These are phyloP conservation scores for Drosophila varians DNA, from an alignment of 1,140 invertebrate genomes.

Conservation along the genomic window DNA sequence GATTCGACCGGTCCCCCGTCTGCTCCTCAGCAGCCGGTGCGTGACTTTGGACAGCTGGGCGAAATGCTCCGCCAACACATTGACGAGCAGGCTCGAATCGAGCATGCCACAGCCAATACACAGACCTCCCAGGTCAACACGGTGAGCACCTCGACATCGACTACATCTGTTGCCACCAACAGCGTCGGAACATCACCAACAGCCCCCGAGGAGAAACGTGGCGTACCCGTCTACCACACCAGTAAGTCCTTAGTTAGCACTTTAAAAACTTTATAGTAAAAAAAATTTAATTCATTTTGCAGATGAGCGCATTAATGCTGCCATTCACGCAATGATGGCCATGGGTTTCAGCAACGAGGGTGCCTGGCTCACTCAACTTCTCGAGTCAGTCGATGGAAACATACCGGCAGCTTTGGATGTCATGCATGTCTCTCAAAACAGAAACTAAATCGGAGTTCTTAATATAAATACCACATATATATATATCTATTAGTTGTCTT, in stretches of 20 bases:
- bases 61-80: conserved; percentile 64
- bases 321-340: conserved; percentile 88
- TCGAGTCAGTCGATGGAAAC: conserved; percentile 87
- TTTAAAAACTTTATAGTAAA: background rate
- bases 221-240: conserved; percentile 56
- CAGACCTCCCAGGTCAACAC: conserved; percentile 59
- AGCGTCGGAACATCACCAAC: conserved; percentile 53
- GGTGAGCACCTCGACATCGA: conserved; percentile 62
- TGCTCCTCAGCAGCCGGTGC: conserved; percentile 23
- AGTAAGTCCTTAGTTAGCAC: conserved; percentile 29
- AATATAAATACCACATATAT: background rate
- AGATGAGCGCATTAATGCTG: conserved; percentile 86
- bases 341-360: conserved; percentile 94
- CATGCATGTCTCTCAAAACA: conserved; percentile 82
- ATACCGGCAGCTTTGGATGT: conserved; percentile 89
- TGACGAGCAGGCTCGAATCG: conserved; percentile 54
- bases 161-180: conserved; percentile 53
- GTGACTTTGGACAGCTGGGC: conserved; percentile 51
- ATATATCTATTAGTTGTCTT: conserved; percentile 23
- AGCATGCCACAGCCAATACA: conserved; percentile 56
- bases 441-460: conserved; percentile 38
- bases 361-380: conserved; percentile 85
- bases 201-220: conserved; percentile 54
- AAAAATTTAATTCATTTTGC: background rate
- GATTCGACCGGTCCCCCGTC: conserved; percentile 19